Evolutionary conservation across 1,140 invertebrate genomes (phyloP).

Genomic region (Triops longicaudatus): DNA sequence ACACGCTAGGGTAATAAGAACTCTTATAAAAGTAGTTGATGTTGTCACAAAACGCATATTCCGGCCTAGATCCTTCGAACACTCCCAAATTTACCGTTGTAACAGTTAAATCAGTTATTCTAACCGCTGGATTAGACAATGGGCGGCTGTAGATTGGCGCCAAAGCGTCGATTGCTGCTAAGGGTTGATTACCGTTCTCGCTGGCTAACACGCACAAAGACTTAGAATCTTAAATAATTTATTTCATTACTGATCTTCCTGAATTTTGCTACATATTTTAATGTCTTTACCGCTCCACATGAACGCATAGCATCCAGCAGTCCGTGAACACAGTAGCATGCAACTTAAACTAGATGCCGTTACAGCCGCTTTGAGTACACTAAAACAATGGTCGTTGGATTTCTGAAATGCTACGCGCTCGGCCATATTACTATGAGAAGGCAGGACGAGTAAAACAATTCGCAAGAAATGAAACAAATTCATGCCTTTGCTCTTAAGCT

Average conservation of each 20-base stretch:
- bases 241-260: neutral
- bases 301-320: neutral
- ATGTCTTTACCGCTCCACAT: neutral
- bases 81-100: neutral
- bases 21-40: neutral
- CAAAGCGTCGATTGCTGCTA: neutral
- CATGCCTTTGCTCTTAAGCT: too few relatives aligned
- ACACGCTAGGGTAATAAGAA: neutral
- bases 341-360: too few relatives aligned
- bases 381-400: neutral
- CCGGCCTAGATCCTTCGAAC: neutral
- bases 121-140: neutral
- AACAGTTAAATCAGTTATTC: neutral
- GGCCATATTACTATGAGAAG: too few relatives aligned
- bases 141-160: neutral
- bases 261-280: neutral
- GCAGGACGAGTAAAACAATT: too few relatives aligned
- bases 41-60: neutral
- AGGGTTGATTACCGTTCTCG: neutral
- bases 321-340: neutral
- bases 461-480: too few relatives aligned
- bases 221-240: neutral
- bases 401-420: neutral
- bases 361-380: neutral
- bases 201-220: neutral